phyloP scores from a whole-genome alignment of 2,888 invertebrate species.

The Ornithoptera priamus region DNA sequence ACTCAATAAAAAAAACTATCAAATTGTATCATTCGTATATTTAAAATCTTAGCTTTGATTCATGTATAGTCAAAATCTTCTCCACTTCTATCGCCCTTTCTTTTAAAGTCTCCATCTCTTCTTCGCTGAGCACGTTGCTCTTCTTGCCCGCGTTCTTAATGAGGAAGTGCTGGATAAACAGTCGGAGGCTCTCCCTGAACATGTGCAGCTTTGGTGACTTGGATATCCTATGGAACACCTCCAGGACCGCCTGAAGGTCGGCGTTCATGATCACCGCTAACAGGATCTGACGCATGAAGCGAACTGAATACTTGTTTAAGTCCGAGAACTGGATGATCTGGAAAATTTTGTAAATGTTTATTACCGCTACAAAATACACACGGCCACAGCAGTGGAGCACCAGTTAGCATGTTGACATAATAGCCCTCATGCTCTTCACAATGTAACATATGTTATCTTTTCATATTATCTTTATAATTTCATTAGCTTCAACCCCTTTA shows the following conservation, averaged over 20 bases:
- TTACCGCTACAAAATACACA: too few relatives aligned
- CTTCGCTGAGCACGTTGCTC: constrained; percentile 50
- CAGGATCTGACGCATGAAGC: constrained; percentile 88
- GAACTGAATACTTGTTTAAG: constrained; percentile 88
- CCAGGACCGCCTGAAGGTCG: constrained; percentile 79
- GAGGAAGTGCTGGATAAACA: constrained; percentile 94
- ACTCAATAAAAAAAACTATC: background rate
- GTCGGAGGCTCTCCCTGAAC: constrained; percentile 89
- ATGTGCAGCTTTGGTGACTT: constrained; percentile 86
- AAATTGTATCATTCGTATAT: constrained; percentile 30
- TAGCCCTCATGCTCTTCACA: too few relatives aligned
- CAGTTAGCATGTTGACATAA: too few relatives aligned
- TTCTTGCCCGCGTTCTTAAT: constrained; percentile 82
- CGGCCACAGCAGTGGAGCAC: too few relatives aligned
- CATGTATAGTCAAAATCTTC: constrained; percentile 80
- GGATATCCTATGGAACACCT: constrained; percentile 87
- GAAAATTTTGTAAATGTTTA: background rate
- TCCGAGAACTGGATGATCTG: constrained; percentile 93
- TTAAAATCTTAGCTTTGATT: constrained; percentile 66
- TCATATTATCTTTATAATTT: too few relatives aligned
- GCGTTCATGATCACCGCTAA: constrained; percentile 85
- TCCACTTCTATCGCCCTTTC: constrained; percentile 83
- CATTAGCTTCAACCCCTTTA: too few relatives aligned
- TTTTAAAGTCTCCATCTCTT: constrained; percentile 61
- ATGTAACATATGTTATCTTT: too few relatives aligned